Evolutionary conservation across 2,797 vertebrate genomes (phyloP).

Genomic region (Thunnus albacares): DNA sequence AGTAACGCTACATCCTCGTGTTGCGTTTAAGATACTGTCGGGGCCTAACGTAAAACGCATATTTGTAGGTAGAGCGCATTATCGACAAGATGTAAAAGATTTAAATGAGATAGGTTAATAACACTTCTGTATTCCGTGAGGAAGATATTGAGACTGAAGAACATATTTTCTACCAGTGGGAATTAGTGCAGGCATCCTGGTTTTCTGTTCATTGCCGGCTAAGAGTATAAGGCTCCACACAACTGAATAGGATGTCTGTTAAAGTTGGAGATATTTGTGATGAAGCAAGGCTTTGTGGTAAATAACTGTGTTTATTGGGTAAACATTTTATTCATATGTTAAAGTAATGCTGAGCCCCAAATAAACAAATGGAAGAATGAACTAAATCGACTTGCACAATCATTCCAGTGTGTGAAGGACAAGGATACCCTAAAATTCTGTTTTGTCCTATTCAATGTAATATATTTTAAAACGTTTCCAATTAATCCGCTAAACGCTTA

Average conservation of each 20-base stretch:
- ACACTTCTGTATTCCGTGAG: neutral
- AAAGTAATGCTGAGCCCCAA: too few relatives aligned
- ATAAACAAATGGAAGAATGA: neutral
- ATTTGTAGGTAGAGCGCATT: neutral
- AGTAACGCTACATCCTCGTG: neutral
- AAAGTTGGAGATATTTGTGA: neutral
- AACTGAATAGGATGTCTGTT: neutral
- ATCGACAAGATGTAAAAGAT: neutral
- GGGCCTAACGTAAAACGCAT: neutral
- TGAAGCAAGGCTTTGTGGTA: neutral
- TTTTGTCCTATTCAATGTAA: too few relatives aligned
- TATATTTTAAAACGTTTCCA: too few relatives aligned
- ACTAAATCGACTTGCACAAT: neutral
- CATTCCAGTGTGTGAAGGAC: too few relatives aligned
- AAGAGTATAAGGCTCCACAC: too few relatives aligned
- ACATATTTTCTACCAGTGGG: neutral
- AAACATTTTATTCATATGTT: neutral
- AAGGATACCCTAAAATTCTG: too few relatives aligned
- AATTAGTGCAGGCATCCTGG: too few relatives aligned
- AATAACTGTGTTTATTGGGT: neutral
- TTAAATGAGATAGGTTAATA: neutral
- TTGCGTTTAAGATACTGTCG: neutral
- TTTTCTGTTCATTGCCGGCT: too few relatives aligned
- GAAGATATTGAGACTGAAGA: neutral
- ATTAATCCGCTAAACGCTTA: too few relatives aligned